Evolutionary conservation across 2,113 vertebrate genomes (phyloP).

Genomic region (Dasypus novemcinctus): DNA sequence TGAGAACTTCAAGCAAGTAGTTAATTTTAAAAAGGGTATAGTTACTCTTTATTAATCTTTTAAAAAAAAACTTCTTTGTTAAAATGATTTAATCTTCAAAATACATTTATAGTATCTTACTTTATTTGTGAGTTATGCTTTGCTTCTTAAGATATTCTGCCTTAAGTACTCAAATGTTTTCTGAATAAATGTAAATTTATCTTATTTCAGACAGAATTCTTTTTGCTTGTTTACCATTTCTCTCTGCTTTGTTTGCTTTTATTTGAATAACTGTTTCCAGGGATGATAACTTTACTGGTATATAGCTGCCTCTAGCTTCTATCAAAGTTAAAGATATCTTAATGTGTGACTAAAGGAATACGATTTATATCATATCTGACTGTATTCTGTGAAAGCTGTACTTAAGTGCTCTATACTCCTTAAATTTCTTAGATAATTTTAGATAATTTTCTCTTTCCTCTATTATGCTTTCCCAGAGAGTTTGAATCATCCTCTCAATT

Average conservation of each 20-base stretch:
- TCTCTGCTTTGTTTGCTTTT: conserved; percentile 42
- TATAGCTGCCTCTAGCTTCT: neutral
- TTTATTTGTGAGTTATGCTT: neutral
- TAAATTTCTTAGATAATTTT: conserved; percentile 12
- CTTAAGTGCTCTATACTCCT: neutral
- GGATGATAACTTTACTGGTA: neutral
- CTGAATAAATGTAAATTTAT: conserved; percentile 36
- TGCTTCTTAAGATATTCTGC: conserved; percentile 31
- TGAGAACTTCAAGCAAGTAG: neutral
- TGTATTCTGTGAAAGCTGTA: neutral
- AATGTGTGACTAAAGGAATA: neutral
- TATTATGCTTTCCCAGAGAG: neutral
- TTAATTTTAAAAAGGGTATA: neutral
- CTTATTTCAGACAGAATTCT: neutral
- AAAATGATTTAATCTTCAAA: conserved; percentile 30
- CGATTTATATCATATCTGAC: neutral
- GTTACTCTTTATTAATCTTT: conserved; percentile 27
- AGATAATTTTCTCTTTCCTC: neutral
- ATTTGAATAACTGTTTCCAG: neutral
- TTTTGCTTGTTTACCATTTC: conserved; percentile 33
- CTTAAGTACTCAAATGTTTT: neutral
- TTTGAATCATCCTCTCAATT: neutral
- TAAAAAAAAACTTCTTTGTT: conserved; percentile 12
- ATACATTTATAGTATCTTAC: conserved; percentile 27
- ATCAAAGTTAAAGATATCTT: conserved; percentile 18